Evolutionary conservation across 2,888 invertebrate species (phyloP), one percentile per base, ranked within the genome.

Genomic region (Panopea generosa): DNA sequence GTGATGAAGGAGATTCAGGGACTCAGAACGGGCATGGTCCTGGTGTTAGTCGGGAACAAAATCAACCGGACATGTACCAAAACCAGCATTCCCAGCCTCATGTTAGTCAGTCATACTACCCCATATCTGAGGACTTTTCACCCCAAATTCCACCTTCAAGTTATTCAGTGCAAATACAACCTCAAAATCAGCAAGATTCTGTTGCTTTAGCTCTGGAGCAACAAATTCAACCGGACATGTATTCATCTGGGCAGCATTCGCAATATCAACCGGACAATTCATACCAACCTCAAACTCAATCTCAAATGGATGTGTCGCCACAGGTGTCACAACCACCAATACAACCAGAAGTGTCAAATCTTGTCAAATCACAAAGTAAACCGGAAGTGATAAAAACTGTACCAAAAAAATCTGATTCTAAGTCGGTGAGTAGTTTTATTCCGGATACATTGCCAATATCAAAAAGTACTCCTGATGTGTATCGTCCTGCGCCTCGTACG

Each of bases 21-120:
- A 45, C 63, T 26, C 59, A 67, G 27, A 77, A 77, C 65, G 69
- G 72, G n/a, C 68, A 73, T 11, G 18, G 49, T 47, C 27, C 26
- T 11, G n/a, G 18, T 22, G n/a, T 26, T 59, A 50, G 63, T 45
- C 68, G 69, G 9, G 65, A 60, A 4, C 63, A 65, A 29, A 55
- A 40, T 20, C 45, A 68, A 22, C 62, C 59, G 29, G 61, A 71
- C 2, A 40, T 18, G 20, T 70, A 52, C 38, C 38, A 50, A 4
- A 38, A 47, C 18, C 50, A 50, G 27, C 60, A 67, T 22, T 57
- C 75, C 11, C 67, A 66, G 47, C 77, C 81, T 43, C 75, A 80
- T 68, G 80, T 80, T 45, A 80, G 80, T 71, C 80, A 80, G 70
- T 80, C 80, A 50, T 80, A 77, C 62, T 80, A 80, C 45, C 80